Evolutionary conservation across 2,113 vertebrate genomes (phyloP).

Genomic region (Toxotes jaculatrix): DNA sequence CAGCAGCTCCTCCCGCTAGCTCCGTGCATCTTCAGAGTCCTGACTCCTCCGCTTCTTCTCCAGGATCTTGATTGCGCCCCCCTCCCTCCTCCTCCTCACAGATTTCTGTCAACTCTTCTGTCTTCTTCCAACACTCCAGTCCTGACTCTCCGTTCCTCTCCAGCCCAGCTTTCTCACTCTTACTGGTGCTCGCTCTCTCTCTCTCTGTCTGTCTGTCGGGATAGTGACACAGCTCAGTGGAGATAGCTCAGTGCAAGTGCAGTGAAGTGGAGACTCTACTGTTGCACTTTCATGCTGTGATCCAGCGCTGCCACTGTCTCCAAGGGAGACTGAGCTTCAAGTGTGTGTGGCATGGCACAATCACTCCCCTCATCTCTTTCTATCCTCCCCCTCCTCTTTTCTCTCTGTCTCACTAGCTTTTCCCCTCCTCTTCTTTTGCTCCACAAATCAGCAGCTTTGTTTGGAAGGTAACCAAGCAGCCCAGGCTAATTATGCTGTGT

Average conservation of each 20-base stretch:
- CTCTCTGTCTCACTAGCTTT: conserved; percentile 65
- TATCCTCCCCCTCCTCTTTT: conserved; percentile 63
- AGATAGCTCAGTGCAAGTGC: conserved; percentile 56
- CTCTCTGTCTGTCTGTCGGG: conserved; percentile 50
- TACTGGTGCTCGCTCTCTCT: conserved; percentile 27
- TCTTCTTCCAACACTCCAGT: conserved; percentile 57
- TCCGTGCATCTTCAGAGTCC: conserved; percentile 71
- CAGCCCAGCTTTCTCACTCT: conserved; percentile 30
- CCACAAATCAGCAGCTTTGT: conserved; percentile 86
- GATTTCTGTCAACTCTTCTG: conserved; percentile 60
- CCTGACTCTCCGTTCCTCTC: conserved; percentile 58
- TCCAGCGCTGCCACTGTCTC: conserved; percentile 79
- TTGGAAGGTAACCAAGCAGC: conserved; percentile 88
- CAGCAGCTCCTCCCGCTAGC: conserved; percentile 75
- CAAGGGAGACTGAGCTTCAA: conserved; percentile 86
- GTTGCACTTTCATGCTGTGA: conserved; percentile 78
- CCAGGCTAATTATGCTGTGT: conserved; percentile 82
- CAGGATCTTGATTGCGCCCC: conserved; percentile 38
- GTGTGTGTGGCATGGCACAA: conserved; percentile 82
- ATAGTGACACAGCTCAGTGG: conserved; percentile 63
- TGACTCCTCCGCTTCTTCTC: conserved; percentile 67
- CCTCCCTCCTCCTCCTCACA: conserved; percentile 10
- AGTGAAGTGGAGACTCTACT: conserved; percentile 72
- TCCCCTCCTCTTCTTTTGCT: conserved; percentile 78
- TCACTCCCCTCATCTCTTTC: conserved; percentile 80